Evolutionary conservation across 2,888 invertebrate genomes (phyloP), one percentile per base, ranked within the genome.

Genomic region (Erannis defoliaria): DNA sequence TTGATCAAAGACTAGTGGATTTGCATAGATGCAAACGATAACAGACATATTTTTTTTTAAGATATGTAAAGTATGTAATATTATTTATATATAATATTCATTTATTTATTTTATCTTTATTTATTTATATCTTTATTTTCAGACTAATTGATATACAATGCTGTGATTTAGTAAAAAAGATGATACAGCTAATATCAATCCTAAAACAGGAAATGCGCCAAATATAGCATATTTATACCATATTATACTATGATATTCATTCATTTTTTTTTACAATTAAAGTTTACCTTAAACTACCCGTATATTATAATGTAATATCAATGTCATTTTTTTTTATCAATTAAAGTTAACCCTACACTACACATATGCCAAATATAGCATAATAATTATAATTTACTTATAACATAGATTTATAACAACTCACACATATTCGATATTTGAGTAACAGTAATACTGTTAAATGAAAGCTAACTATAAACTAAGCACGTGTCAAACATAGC

Each of bases 391-490:
- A 16, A 31, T 31, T 31, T 31, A 31, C 9, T 31, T 31, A 31
- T 23, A 5, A 23, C 6, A 31, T 31, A 31, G 6, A 10, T n/a
- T n/a, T n/a, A n/a, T n/a, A n/a, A n/a, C n/a, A n/a, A n/a, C n/a
- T n/a, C n/a, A n/a, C n/a, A n/a, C n/a, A n/a, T n/a, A n/a, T n/a
- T n/a, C n/a, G n/a, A n/a, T n/a, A n/a, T n/a, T n/a, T n/a, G n/a
- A n/a, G n/a, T n/a, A n/a, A n/a, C n/a, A n/a, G 12, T 33, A 18
- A 33, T 14, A 31, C 1, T 4, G 10, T 33, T 10, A 26, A 12
- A 49, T 16, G 37, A 37, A 50, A 16, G 38, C n/a, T 51, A 31
- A 51, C 29, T 40, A 19, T 10, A 37, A 23, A 49, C 0, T 14
- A 46, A 16, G 10, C n/a, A n/a, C 2, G 16, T 29, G 29, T 9